These are phyloP conservation scores for Nestor notabilis DNA, from an alignment of 2,113 vertebrate species.

Conservation along the genomic window DNA sequence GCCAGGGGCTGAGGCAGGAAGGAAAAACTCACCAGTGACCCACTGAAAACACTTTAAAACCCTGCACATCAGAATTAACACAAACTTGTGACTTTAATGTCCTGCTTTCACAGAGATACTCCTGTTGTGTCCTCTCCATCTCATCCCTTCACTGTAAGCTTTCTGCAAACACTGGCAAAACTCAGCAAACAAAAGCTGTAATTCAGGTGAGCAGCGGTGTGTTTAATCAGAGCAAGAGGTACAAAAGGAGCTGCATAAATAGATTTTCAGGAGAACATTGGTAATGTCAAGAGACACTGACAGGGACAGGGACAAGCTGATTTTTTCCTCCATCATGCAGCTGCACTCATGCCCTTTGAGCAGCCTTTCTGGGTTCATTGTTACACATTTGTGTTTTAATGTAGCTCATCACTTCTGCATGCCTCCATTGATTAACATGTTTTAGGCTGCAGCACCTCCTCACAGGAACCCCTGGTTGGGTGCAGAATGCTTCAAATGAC, in stretches of 20 bases:
- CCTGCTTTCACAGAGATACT: neutral
- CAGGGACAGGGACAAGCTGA: neutral
- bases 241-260: neutral
- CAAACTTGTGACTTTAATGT: neutral
- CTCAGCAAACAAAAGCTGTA: neutral
- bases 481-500: neutral
- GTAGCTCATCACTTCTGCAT: neutral
- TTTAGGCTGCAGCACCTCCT: neutral
- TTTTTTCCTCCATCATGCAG: neutral
- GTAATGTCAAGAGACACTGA: neutral
- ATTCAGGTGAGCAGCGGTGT: neutral
- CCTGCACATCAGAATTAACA: neutral
- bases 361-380: neutral
- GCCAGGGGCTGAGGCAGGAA: neutral
- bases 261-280: neutral
- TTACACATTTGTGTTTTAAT: neutral
- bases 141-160: neutral
- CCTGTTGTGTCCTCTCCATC: neutral
- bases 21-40: neutral
- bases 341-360: neutral
- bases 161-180: neutral
- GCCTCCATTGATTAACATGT: neutral
- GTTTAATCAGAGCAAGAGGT: neutral
- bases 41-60: neutral
- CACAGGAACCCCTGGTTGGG: neutral